These are phyloP conservation scores for Apotomis betuletana DNA, from an alignment of 2,888 invertebrate species.

Conservation along the genomic window DNA sequence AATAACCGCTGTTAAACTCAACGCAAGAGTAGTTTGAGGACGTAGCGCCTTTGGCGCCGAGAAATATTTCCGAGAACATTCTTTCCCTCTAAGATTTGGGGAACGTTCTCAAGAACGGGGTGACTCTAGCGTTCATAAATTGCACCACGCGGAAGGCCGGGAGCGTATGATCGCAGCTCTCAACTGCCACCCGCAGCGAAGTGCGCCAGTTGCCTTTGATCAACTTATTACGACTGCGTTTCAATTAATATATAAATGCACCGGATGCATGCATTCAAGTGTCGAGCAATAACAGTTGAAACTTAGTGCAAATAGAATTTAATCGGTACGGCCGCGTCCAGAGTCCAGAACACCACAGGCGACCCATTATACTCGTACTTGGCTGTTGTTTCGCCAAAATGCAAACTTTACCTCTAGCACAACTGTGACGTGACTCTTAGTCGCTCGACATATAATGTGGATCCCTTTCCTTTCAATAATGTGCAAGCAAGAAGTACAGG, in stretches of 20 bases:
- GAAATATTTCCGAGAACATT: no score
- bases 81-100: no score
- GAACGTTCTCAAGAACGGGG: no score
- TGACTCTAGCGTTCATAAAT: constrained; percentile 1
- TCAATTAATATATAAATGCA: constrained; percentile 37
- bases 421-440: no score
- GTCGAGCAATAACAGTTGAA: constrained; percentile 1
- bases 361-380: background rate
- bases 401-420: no score
- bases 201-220: constrained; percentile 38
- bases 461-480: no score
- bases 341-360: background rate
- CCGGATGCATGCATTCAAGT: constrained; percentile 6
- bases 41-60: no score
- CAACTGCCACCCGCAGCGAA: constrained; percentile 28
- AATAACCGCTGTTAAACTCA: no score
- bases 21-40: no score
- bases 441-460: no score
- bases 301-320: constrained; percentile 1
- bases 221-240: constrained; percentile 35
- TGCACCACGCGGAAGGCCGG: constrained; percentile 9
- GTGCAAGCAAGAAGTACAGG: no score
- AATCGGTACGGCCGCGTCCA: background rate
- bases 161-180: constrained; percentile 30
- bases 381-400: no score